Evolutionary conservation across 2,797 vertebrate genomes (phyloP).

Genomic region (Anas capensis): DNA sequence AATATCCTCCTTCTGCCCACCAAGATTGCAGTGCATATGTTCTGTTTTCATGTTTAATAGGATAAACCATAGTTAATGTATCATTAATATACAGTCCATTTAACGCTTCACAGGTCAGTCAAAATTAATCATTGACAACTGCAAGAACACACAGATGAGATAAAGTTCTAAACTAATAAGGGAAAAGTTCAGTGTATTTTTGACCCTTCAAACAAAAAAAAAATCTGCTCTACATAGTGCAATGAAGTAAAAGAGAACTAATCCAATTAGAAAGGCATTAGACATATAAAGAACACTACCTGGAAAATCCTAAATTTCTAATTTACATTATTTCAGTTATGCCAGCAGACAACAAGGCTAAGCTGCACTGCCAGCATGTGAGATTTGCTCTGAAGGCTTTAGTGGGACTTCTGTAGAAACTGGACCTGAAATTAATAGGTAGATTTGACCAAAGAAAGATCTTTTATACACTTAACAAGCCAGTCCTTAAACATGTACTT

Average conservation of each 20-base stretch:
- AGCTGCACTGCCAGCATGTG: fast-evolving
- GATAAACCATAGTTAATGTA: background rate
- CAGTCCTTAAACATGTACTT: background rate
- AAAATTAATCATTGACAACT: background rate
- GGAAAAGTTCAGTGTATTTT: background rate
- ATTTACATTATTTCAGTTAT: background rate
- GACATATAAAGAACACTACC: background rate
- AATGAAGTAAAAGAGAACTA: background rate
- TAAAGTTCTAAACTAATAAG: background rate
- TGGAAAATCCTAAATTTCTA: background rate
- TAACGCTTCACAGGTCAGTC: background rate
- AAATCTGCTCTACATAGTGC: background rate
- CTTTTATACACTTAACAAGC: background rate
- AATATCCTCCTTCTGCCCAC: background rate
- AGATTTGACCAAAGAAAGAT: background rate
- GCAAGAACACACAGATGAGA: background rate
- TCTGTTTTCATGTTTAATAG: background rate
- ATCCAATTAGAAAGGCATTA: background rate
- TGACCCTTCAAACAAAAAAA: background rate
- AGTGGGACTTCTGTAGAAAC: background rate
- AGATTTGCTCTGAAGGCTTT: background rate
- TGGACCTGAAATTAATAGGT: background rate
- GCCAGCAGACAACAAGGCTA: background rate
- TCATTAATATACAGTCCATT: background rate
- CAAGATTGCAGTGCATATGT: background rate